Percentiles rank a stretch among this genome's conserved stretches.
These are phyloP conservation scores for Melinopterus prodromus DNA, from an alignment of 2,888 invertebrate genomes.

Conservation along the genomic window DNA sequence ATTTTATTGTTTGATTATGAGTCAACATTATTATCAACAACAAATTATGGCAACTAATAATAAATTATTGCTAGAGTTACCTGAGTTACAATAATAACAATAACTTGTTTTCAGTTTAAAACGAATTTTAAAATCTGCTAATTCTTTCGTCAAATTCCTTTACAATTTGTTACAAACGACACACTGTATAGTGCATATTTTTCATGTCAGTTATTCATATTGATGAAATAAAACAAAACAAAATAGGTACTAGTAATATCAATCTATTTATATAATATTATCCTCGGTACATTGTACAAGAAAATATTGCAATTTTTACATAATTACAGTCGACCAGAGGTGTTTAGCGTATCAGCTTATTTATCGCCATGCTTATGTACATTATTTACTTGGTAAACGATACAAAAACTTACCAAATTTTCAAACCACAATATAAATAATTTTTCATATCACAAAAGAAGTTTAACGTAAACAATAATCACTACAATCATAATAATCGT, in stretches of 20 bases:
- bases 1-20: too few species aligned
- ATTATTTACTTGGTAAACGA: neutral
- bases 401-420: neutral
- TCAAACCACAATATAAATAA: neutral
- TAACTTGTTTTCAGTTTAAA: too few species aligned
- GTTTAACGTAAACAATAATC: neutral
- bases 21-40: too few species aligned
- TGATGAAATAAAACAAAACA: neutral
- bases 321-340: neutral
- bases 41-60: too few species aligned
- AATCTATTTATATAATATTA: neutral
- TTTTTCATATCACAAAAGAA: neutral
- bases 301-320: slow-evolving; percentile 4
- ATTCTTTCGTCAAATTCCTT: too few species aligned
- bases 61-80: too few species aligned
- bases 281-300: neutral
- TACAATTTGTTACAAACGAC: too few species aligned
- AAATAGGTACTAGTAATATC: neutral
- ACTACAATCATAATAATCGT: too few species aligned
- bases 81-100: too few species aligned
- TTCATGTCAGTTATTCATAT: too few species aligned
- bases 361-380: neutral
- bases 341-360: neutral
- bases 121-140: too few species aligned
- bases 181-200: too few species aligned